Percentiles rank a stretch among this genome's conserved stretches.
phyloP scores from a whole-genome alignment of 1,140 invertebrate species.

The Drosophila takahashii region DNA sequence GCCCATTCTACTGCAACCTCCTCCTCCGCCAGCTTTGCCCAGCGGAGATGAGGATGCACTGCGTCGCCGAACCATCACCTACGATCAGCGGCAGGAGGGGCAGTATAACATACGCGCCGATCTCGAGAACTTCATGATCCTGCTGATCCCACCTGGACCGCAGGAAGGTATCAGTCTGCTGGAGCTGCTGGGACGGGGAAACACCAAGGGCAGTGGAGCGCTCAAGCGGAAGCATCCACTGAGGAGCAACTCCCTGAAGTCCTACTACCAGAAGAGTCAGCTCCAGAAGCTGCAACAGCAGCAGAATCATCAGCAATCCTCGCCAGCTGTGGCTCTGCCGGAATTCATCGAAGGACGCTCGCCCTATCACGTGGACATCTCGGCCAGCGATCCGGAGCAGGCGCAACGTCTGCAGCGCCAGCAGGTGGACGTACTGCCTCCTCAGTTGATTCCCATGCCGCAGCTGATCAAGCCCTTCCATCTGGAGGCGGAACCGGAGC shows the following conservation, averaged over 20 bases:
- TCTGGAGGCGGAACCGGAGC: constrained; percentile 75
- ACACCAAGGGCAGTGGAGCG: constrained; percentile 16
- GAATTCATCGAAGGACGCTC: constrained; percentile 86
- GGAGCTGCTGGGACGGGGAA: constrained; percentile 79
- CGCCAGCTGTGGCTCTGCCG: constrained; percentile 37
- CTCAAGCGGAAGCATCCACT: constrained; percentile 58
- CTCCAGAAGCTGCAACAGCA: constrained; percentile 31
- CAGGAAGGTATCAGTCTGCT: constrained; percentile 79
- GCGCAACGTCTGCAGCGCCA: constrained; percentile 71
- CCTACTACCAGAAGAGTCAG: constrained; percentile 52
- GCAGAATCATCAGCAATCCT: constrained; percentile 31
- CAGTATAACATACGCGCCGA: constrained; percentile 88
- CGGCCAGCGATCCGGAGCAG: constrained; percentile 62
- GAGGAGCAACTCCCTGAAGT: constrained; percentile 45
- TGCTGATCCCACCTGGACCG: constrained; percentile 86
- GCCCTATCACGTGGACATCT: constrained; percentile 86
- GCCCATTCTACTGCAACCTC: constrained; percentile 37
- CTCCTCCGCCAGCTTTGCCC: constrained; percentile 15
- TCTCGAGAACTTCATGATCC: constrained; percentile 87
- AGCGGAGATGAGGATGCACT: constrained; percentile 26
- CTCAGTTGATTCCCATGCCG: constrained; percentile 69
- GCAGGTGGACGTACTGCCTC: constrained; percentile 79
- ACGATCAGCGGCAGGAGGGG: constrained; percentile 88
- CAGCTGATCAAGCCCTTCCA: constrained; percentile 81
- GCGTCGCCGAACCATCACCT: constrained; percentile 78